phyloP scores from a whole-genome alignment of 2,888 invertebrate genomes.

The Acleris cristana region DNA sequence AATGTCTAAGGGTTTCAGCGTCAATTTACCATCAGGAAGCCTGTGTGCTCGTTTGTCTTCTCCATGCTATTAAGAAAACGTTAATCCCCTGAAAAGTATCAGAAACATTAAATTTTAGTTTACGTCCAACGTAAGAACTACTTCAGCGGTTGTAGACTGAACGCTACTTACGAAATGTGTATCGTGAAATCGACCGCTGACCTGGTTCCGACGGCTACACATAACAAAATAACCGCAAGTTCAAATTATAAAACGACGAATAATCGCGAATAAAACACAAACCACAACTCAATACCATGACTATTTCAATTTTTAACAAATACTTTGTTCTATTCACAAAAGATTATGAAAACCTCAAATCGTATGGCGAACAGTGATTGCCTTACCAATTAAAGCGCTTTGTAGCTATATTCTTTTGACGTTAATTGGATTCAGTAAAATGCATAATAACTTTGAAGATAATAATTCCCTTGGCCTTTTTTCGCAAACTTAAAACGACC shows the following conservation, averaged over 20 bases:
- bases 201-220: slow-evolving; percentile 40
- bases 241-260: slow-evolving; percentile 26
- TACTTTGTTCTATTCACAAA: slow-evolving; percentile 2
- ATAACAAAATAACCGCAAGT: slow-evolving; percentile 33
- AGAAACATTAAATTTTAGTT: slow-evolving; percentile 1
- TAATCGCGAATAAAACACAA: slow-evolving; percentile 18
- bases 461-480: background rate
- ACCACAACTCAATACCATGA: slow-evolving; percentile 26
- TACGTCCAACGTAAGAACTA: slow-evolving; percentile 14
- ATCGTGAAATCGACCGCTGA: slow-evolving; percentile 61
- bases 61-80: no score
- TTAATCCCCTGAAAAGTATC: background rate
- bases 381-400: slow-evolving; percentile 1
- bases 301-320: background rate
- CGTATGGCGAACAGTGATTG: background rate
- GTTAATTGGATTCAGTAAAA: slow-evolving; percentile 5
- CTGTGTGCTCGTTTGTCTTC: no score
- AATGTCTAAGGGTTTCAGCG: no score
- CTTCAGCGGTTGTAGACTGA: slow-evolving; percentile 44
- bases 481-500: slow-evolving; percentile 9
- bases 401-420: background rate
- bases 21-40: no score
- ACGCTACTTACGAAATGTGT: slow-evolving; percentile 61
- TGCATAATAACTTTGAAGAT: slow-evolving; percentile 3
- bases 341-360: slow-evolving; percentile 1